These are phyloP conservation scores for Cheilosia grossa DNA, from an alignment of 2,888 invertebrate genomes.

Conservation along the genomic window DNA sequence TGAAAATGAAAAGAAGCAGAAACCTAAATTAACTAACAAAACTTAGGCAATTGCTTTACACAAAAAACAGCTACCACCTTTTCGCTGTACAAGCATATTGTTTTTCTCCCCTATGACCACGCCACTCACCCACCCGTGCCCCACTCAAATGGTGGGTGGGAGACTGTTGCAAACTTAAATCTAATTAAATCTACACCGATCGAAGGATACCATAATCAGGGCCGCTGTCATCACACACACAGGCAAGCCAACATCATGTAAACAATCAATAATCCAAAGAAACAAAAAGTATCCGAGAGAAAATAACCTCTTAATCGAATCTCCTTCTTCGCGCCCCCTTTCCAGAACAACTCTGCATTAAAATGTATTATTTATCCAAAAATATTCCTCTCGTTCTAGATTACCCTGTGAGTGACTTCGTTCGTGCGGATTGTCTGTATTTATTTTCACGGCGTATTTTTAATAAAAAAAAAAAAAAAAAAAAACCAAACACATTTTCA, in stretches of 20 bases:
- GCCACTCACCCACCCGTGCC: conserved; percentile 11
- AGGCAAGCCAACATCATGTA: conserved; percentile 37
- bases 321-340: background rate
- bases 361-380: conserved; percentile 70
- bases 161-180: conserved; percentile 66
- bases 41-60: conserved; percentile 8
- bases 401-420: conserved; percentile 39
- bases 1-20: conserved; percentile 19
- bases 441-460: conserved; percentile 69
- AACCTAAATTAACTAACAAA: conserved; percentile 49
- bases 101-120: conserved; percentile 30
- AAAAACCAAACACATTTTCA: conserved; percentile 38
- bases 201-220: conserved; percentile 42
- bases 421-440: conserved; percentile 36
- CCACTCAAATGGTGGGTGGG: background rate
- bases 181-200: conserved; percentile 67
- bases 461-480: conserved; percentile 47
- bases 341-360: conserved; percentile 25
- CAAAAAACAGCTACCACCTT: conserved; percentile 56
- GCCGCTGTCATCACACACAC: conserved; percentile 41
- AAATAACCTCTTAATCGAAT: conserved; percentile 56
- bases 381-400: conserved; percentile 68
- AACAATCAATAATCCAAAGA: conserved; percentile 68
- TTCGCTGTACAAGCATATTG: conserved; percentile 59
- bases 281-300: conserved; percentile 38